Evolutionary conservation across 2,113 vertebrate species (phyloP).

Genomic region (Crocuta crocuta): DNA sequence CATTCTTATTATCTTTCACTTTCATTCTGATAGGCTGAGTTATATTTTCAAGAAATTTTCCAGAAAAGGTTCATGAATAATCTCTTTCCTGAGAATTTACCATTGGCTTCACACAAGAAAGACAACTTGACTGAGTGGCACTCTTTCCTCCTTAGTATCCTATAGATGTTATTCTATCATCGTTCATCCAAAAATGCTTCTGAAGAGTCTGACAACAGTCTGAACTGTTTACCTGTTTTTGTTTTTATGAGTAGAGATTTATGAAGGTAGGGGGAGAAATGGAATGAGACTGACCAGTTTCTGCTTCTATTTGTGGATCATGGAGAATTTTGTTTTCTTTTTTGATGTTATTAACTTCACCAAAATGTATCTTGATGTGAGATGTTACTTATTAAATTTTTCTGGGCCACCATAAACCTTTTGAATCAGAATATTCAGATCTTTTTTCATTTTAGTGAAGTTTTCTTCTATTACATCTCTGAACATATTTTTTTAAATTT

Average conservation of each 20-base stretch:
- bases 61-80: not conserved
- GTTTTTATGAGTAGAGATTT: not conserved
- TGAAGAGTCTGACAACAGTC: not conserved
- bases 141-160: not conserved
- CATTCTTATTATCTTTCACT: not conserved
- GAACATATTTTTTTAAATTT: not conserved
- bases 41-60: conserved; percentile 40
- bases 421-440: not conserved
- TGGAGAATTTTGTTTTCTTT: not conserved
- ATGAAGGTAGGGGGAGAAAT: not conserved
- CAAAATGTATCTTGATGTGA: not conserved
- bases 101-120: not conserved
- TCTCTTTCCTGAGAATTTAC: not conserved
- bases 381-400: conserved; percentile 27
- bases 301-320: not conserved
- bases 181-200: not conserved
- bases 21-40: not conserved
- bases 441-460: not conserved
- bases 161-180: not conserved
- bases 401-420: not conserved
- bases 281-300: not conserved
- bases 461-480: conserved; percentile 4
- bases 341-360: conserved; percentile 10
- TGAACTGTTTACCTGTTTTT: not conserved
- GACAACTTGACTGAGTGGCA: not conserved